These are phyloP conservation scores for Drosophila fungiperda DNA, from an alignment of 2,888 invertebrate genomes.

Conservation along the genomic window DNA sequence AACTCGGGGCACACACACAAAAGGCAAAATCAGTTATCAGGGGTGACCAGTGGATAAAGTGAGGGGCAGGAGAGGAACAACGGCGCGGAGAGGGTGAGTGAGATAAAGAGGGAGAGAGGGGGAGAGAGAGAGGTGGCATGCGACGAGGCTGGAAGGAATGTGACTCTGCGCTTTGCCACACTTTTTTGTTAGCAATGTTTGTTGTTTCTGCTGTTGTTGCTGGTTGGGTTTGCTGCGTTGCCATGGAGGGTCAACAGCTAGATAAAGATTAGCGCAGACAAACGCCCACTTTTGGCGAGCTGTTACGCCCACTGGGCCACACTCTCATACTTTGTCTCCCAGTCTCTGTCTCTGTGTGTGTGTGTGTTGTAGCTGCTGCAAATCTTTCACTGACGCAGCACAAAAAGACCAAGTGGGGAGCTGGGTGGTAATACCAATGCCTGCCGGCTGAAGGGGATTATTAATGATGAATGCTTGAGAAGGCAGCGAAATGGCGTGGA, in stretches of 20 bases:
- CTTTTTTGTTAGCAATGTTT: slow-evolving; percentile 42
- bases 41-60: slow-evolving; percentile 17
- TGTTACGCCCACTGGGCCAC: slow-evolving; percentile 72
- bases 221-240: slow-evolving; percentile 65
- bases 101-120: not conserved
- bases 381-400: slow-evolving; percentile 80
- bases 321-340: slow-evolving; percentile 38
- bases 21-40: slow-evolving; percentile 41
- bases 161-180: slow-evolving; percentile 69
- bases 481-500: slow-evolving; percentile 77
- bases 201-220: slow-evolving; percentile 37
- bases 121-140: not conserved
- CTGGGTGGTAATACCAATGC: slow-evolving; percentile 27
- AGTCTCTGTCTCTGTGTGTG: slow-evolving; percentile 8
- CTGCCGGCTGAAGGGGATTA: slow-evolving; percentile 63
- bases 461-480: slow-evolving; percentile 79
- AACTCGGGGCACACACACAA: slow-evolving; percentile 34
- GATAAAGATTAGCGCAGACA: slow-evolving; percentile 81
- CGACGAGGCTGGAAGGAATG: slow-evolving; percentile 60
- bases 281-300: slow-evolving; percentile 76
- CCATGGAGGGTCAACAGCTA: slow-evolving; percentile 81
- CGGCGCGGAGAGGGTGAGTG: not conserved
- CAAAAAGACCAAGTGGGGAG: slow-evolving; percentile 54
- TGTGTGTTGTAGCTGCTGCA: slow-evolving; percentile 45
- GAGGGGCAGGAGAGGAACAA: not conserved